Evolutionary conservation across 2,888 invertebrate genomes (phyloP).

Genomic region (Agapostemon virescens): DNA sequence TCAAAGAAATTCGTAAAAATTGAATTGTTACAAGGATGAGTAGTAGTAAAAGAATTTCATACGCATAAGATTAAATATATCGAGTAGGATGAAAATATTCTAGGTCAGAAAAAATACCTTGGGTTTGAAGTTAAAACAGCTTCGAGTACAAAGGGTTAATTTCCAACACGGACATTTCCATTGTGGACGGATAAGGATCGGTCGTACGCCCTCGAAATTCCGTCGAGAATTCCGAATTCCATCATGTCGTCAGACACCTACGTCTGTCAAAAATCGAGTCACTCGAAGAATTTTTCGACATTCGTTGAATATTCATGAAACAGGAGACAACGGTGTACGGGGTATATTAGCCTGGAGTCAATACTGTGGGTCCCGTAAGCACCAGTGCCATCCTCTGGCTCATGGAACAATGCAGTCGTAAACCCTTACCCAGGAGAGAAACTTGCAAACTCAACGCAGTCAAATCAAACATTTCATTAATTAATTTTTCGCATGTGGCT

Average conservation of each 20-base stretch:
- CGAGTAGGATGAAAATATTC: too few relatives aligned
- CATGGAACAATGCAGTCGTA: neutral
- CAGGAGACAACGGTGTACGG: neutral
- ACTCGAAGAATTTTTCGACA: neutral
- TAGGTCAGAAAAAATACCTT: too few relatives aligned
- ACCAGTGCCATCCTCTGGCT: neutral
- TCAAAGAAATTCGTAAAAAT: too few relatives aligned
- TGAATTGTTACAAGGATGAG: too few relatives aligned
- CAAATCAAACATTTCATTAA: conserved; percentile 7
- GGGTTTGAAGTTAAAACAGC: too few relatives aligned
- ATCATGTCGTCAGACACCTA: neutral
- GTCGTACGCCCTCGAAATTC: neutral
- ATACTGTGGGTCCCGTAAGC: neutral
- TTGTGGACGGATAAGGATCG: neutral
- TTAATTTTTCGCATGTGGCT: neutral
- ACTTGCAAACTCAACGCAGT: neutral
- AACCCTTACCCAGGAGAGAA: neutral
- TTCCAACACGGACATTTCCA: neutral
- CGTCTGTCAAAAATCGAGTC: neutral
- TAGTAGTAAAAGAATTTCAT: too few relatives aligned
- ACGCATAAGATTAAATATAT: too few relatives aligned
- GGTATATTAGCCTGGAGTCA: neutral
- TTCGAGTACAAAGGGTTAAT: too few relatives aligned
- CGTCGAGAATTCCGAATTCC: neutral
- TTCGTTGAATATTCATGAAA: neutral